Base-by-base conservation (phyloP, 2,113 vertebrate species). In the Aptenodytes patagonicus region DNA sequence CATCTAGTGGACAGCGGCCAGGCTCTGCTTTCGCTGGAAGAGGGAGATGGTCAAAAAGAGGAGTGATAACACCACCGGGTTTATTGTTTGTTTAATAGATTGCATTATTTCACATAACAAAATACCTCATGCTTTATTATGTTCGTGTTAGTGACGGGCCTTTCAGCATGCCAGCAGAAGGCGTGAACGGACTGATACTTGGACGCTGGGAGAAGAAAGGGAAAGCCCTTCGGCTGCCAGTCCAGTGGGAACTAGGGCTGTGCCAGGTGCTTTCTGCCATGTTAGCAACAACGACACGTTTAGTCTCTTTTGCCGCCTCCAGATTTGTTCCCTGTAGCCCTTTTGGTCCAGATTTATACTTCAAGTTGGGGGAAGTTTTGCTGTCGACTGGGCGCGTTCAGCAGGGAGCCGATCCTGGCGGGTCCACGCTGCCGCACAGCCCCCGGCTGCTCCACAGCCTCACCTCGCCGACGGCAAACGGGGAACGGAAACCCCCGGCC, bases 1-100 rank as follows among this genome's bases (percentile, higher is more conserved):
- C 98, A 98, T 96, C 98, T 98, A 98, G 98, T 87, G 98, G 98
- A 87, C 93, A 81, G 13, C 66, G 86, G 57, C 38, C 94, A 64
- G 91, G 83, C 62, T 31, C 62, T 19, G 91, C 91, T 55, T 24
- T 24, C 38, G 65, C 65, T 38, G 82, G 21, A 65, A 49, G 57
- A 58, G 31, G 21, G 47, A 95, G 71, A 21, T 20, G 69, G 60
- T 19, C 65, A 83, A 75, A 88, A 36, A 40, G n/a, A 21, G 25
- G 29, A 57, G 44, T 6, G 12, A 2, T 3, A 80, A 8, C 60
- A 65, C 7, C 46, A 5, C 24, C 3, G 11, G 6, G 1, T 0
- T 55, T 54, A 54, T 32, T 46, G 71, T 31, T 71, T 57, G 42
- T 52, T 65, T 73, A 69, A 60, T 20, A 57, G 68, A 80, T 58